These are phyloP conservation scores for Bicyclus anynana DNA, from an alignment of 1,140 invertebrate genomes.

Conservation along the genomic window DNA sequence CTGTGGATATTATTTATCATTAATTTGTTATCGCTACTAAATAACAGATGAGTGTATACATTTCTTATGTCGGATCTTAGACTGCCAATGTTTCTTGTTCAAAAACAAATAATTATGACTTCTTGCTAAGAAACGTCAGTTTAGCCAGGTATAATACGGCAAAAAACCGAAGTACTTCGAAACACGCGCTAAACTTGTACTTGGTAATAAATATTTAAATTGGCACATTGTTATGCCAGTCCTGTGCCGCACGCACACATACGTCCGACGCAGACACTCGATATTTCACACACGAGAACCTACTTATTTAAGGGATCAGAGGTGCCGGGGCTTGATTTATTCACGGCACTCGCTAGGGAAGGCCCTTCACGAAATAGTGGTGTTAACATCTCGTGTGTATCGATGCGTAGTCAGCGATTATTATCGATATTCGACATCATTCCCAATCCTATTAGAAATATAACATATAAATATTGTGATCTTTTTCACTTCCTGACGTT, in stretches of 20 bases:
- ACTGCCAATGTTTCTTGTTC: too few species aligned
- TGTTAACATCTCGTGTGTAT: not conserved
- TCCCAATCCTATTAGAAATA: too few species aligned
- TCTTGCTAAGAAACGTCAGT: too few species aligned
- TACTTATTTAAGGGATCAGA: conserved; percentile 70
- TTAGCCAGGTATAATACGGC: too few species aligned
- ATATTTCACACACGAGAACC: conserved; percentile 63
- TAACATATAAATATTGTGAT: too few species aligned
- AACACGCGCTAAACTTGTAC: not conserved
- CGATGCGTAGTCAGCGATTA: not conserved
- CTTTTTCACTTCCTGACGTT: too few species aligned
- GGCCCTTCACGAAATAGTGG: conserved; percentile 11
- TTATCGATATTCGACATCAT: not conserved
- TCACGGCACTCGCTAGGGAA: conserved; percentile 39
- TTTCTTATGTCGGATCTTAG: too few species aligned
- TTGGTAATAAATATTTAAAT: not conserved
- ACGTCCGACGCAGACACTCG: conserved; percentile 37
- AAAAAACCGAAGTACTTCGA: not conserved
- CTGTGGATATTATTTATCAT: too few species aligned
- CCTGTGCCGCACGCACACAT: conserved; percentile 15
- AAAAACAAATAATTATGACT: too few species aligned
- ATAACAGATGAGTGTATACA: too few species aligned
- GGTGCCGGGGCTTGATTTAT: conserved; percentile 62
- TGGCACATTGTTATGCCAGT: not conserved
- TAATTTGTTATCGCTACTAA: too few species aligned